phyloP scores from a whole-genome alignment of 1,140 invertebrate genomes.

The Bicyclus anynana region DNA sequence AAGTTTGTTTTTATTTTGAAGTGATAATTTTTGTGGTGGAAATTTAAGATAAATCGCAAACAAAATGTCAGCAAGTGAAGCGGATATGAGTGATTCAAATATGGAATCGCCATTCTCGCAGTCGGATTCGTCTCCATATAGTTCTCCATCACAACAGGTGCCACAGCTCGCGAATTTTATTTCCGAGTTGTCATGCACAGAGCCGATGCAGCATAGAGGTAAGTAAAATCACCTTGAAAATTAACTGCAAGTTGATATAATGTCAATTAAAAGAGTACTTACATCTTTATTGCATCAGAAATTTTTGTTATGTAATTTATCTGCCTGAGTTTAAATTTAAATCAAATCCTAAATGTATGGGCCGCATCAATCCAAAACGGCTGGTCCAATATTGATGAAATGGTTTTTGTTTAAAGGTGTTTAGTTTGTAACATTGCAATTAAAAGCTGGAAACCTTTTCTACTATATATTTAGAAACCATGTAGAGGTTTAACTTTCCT shows the following conservation, averaged over 20 bases:
- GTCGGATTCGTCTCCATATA: constrained; percentile 47
- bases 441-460: too few relatives aligned
- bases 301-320: too few relatives aligned
- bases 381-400: too few relatives aligned
- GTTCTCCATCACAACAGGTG: constrained; percentile 57
- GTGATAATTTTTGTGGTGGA: background rate
- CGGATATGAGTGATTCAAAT: constrained; percentile 55
- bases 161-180: constrained; percentile 48
- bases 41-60: background rate
- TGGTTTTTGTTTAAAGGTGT: too few relatives aligned
- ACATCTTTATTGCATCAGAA: background rate
- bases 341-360: too few relatives aligned
- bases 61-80: background rate
- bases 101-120: constrained; percentile 42
- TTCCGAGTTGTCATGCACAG: constrained; percentile 42
- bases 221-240: constrained; percentile 1
- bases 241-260: background rate
- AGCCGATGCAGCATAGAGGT: constrained; percentile 16
- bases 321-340: too few relatives aligned
- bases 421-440: too few relatives aligned
- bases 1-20: background rate
- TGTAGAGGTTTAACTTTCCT: too few relatives aligned
- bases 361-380: too few relatives aligned
- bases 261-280: background rate
- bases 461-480: too few relatives aligned